Conservation (phyloP, 2,797 vertebrate genomes). For the Poecilia gillii region DNA sequence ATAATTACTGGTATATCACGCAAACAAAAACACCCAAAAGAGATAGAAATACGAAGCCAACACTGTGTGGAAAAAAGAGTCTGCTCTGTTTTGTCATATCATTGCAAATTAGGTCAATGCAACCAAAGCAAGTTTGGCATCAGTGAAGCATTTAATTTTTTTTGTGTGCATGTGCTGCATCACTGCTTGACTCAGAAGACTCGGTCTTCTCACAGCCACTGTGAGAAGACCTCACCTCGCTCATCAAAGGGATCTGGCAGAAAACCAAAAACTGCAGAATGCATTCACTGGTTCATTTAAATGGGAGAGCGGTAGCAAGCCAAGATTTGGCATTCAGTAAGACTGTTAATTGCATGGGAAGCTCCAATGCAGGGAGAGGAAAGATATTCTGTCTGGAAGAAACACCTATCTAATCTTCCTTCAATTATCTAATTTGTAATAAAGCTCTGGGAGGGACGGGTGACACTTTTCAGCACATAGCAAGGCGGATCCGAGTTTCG, state of each 20-base stretch:
- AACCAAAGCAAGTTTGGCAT: slow-evolving; percentile 60
- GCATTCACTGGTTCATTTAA: slow-evolving; percentile 47
- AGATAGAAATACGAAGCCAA: slow-evolving; percentile 40
- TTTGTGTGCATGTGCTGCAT: slow-evolving; percentile 13
- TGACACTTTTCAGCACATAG: slow-evolving; percentile 56
- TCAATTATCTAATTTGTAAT: slow-evolving; percentile 56
- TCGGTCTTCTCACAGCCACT: background rate
- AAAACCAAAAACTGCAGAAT: slow-evolving; percentile 37
- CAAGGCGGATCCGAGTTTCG: slow-evolving; percentile 42
- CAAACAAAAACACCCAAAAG: slow-evolving; percentile 15
- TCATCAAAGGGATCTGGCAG: slow-evolving; percentile 51
- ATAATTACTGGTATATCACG: slow-evolving; percentile 40
- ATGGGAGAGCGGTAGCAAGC: slow-evolving; percentile 43
- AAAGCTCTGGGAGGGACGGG: slow-evolving; percentile 60
- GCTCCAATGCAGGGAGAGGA: slow-evolving; percentile 37
- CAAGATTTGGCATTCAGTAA: slow-evolving; percentile 56
- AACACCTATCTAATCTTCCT: slow-evolving; percentile 68
- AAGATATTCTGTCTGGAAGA: slow-evolving; percentile 61
- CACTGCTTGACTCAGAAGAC: slow-evolving; percentile 37
- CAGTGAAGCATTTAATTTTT: slow-evolving; percentile 55
- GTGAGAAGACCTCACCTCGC: slow-evolving; percentile 27
- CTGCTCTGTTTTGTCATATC: slow-evolving; percentile 42
- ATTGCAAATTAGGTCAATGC: slow-evolving; percentile 64
- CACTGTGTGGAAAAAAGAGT: slow-evolving; percentile 21
- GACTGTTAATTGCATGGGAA: slow-evolving; percentile 62